These are phyloP conservation scores for Opisthograptis luteolata DNA, from an alignment of 2,888 invertebrate genomes.

Conservation along the genomic window DNA sequence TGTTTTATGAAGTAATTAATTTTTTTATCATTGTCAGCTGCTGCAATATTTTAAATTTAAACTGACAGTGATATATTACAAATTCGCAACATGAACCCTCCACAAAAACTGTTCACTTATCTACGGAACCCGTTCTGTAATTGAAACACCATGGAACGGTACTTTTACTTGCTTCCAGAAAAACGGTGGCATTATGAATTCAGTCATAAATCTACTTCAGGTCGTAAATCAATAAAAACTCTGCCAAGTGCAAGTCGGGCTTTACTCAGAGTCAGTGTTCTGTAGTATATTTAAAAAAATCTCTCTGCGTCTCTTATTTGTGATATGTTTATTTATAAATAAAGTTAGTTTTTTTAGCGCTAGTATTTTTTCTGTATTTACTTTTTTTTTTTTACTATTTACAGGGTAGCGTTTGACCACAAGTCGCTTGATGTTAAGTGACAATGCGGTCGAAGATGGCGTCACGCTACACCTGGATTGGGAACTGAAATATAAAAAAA, in stretches of 20 bases:
- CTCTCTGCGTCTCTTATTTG: no score
- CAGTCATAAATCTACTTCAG: conserved; percentile 30
- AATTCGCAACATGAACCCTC: conserved; percentile 10
- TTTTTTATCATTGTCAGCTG: not conserved
- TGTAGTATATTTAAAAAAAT: no score
- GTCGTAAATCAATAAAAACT: conserved; percentile 7
- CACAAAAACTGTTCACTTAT: conserved; percentile 27
- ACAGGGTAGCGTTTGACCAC: no score
- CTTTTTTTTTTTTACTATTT: no score
- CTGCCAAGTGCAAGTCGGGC: not conserved
- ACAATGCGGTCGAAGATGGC: no score
- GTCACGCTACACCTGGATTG: no score
- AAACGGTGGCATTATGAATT: conserved; percentile 26
- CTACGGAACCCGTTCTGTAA: conserved; percentile 20
- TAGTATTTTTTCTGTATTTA: no score
- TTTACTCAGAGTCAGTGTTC: not conserved
- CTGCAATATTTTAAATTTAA: not conserved
- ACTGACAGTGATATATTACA: conserved; percentile 9
- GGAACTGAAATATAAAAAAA: no score
- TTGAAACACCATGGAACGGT: conserved; percentile 30
- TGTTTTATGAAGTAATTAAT: no score
- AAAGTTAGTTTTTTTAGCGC: no score
- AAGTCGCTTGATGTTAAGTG: no score
- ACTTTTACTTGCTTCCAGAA: conserved; percentile 16
- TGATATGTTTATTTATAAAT: no score